A percentile compares a stretch with the other conserved stretches of the same genome.
phyloP scores from a whole-genome alignment of 1,140 invertebrate species.

The Antheraea pernyi region DNA sequence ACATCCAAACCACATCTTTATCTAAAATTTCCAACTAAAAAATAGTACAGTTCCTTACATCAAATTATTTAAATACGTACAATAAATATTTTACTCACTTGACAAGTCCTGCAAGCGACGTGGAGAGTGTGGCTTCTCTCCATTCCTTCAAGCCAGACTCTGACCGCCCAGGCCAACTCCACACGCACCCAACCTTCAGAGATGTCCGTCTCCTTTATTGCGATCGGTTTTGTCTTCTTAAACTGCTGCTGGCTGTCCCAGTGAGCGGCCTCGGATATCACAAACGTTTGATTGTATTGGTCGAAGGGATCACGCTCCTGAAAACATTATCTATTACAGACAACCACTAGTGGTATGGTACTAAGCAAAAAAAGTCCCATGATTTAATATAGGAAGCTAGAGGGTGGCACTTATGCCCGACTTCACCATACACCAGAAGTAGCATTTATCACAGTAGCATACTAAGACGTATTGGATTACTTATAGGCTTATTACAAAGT shows the following conservation, averaged over 20 bases:
- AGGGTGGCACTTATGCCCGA: too few species aligned
- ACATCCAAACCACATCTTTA: too few species aligned
- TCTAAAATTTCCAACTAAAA: too few species aligned
- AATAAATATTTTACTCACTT: slow-evolving; percentile 57
- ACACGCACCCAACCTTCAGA: slow-evolving; percentile 89
- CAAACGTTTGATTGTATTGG: slow-evolving; percentile 84
- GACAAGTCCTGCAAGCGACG: slow-evolving; percentile 88
- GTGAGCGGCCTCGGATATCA: slow-evolving; percentile 88
- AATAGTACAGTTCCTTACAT: too few species aligned
- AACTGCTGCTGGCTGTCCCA: slow-evolving; percentile 86
- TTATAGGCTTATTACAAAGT: too few species aligned
- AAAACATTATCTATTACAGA: neutral
- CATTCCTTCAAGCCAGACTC: slow-evolving; percentile 85
- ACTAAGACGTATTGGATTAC: too few species aligned
- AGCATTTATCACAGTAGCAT: too few species aligned
- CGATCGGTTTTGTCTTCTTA: slow-evolving; percentile 86
- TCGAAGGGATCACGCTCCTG: slow-evolving; percentile 18
- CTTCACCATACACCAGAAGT: too few species aligned
- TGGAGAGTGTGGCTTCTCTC: slow-evolving; percentile 84
- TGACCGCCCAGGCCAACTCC: slow-evolving; percentile 85
- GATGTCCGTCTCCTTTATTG: slow-evolving; percentile 85
- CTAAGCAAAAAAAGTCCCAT: too few species aligned
- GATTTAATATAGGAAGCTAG: too few species aligned
- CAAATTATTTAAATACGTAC: too few species aligned
- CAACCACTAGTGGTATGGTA: neutral